phyloP scores from a whole-genome alignment of 64 coral and sea anemone genomes.

The Pocillopora verrucosa region DNA sequence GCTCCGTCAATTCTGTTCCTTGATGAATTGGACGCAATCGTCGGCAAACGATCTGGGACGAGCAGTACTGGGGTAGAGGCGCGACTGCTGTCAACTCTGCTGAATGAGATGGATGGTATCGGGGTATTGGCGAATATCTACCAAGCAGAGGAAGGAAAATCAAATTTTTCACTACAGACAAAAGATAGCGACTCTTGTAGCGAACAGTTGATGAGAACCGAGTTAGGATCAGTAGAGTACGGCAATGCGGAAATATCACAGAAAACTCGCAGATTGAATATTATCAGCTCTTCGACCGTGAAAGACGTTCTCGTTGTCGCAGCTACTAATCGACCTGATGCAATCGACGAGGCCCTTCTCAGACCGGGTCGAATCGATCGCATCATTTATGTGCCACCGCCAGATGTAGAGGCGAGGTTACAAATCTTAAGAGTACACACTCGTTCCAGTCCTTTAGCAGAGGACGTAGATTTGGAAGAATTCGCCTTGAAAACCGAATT shows the following conservation, averaged over 20 bases:
- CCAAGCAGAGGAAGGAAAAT: slow-evolving; percentile 1
- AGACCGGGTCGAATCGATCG: slow-evolving; percentile 91
- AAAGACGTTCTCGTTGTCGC: slow-evolving; percentile 88
- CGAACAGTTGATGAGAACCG: background rate
- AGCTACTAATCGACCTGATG: slow-evolving; percentile 89
- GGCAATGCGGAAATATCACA: background rate
- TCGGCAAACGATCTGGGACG: slow-evolving; percentile 69
- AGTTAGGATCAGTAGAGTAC: background rate
- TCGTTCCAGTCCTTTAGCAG: slow-evolving; percentile 64
- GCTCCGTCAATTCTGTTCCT: slow-evolving; percentile 88
- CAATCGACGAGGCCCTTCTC: slow-evolving; percentile 88
- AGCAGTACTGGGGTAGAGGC: slow-evolving; percentile 48
- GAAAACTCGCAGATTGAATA: background rate
- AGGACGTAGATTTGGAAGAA: slow-evolving; percentile 68
- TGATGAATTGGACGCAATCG: slow-evolving; percentile 92
- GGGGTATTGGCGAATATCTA: slow-evolving; percentile 91
- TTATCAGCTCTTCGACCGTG: background rate
- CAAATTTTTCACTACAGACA: background rate
- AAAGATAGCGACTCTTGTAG: background rate
- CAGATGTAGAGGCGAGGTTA: slow-evolving; percentile 79
- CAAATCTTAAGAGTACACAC: slow-evolving; percentile 90
- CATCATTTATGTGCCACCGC: slow-evolving; percentile 92
- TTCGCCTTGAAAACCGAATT: slow-evolving; percentile 68
- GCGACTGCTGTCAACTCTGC: slow-evolving; percentile 78
- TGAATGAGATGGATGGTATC: slow-evolving; percentile 99